Conservation (phyloP, 2,113 vertebrate species). For the Recurvirostra avosetta region DNA sequence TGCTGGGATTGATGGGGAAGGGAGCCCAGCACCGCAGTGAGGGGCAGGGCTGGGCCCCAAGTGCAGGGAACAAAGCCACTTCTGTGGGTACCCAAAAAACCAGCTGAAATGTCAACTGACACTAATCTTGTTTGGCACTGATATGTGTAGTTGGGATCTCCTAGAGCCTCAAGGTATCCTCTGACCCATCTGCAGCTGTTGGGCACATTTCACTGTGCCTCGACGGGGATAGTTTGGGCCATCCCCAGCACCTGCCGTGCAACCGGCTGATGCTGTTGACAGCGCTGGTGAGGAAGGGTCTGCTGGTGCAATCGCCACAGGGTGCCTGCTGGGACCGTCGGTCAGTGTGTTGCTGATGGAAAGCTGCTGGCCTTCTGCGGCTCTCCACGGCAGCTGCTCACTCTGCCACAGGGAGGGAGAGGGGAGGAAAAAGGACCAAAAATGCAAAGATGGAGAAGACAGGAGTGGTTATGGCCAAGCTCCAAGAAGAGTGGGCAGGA, state of each 20-base stretch:
- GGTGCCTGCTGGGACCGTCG: accelerated
- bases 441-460: neutral
- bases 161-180: neutral
- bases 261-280: accelerated
- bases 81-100: neutral
- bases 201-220: neutral
- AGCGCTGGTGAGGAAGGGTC: accelerated
- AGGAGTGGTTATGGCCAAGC: neutral
- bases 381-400: neutral
- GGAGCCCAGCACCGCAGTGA: neutral
- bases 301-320: neutral
- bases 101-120: neutral
- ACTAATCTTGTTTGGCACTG: neutral
- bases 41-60: neutral
- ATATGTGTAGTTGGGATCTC: accelerated
- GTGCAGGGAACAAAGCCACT: neutral
- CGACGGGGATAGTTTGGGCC: accelerated
- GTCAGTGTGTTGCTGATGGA: neutral
- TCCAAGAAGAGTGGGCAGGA: neutral
- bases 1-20: neutral
- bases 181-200: neutral
- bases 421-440: neutral
- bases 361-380: neutral
- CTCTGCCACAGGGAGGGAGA: neutral
- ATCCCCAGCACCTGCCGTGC: neutral